Evolutionary conservation across 2,797 vertebrate species (phyloP), one percentile per base, ranked within the genome.

Genomic region (Enteromius paludinosus): DNA sequence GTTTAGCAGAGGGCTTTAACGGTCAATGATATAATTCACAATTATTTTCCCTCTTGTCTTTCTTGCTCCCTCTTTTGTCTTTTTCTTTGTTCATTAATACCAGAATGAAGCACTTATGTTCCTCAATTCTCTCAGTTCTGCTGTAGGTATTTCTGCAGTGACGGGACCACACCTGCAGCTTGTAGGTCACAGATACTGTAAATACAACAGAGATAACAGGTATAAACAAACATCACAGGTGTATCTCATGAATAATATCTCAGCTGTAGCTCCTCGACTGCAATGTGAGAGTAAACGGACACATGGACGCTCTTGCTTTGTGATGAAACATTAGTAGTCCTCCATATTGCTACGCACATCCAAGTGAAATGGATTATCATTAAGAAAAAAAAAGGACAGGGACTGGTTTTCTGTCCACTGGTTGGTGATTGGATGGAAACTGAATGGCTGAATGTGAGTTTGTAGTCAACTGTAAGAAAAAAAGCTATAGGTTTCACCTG

Each of bases 1-100:
- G 93, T 94, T 94, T 94, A 94, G 93, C 91, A 91, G 91, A 86
- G 87, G 89, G 92, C 91, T 91, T 95, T 93, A 93, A 81, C 91
- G 87, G 87, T 86, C 89, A 79, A 89, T 87, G 89, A 91, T 92
- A 93, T 95, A 93, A 94, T 94, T 94, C 91, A 89, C 90, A 86
- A 91, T 93, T 88, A 91, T 90, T 89, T 61, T 79, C 35, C 28
- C 73, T 92, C 88, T 90, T 90, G 86, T 87, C 84, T 86, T 78
- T 87, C 90, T 90, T 91, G 82, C 86, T 92, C 85, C 84, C 81
- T 85, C 82, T 84, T 86, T 89, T 90, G 84, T 90, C 87, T 89
- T 69, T 89, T 87, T 88, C 90, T 91, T 83, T 86, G 89, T 90
- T 92, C 87, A 91, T 88, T 88, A 90, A 86, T 86, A 88, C 82